Conservation (phyloP, 1,140 invertebrate genomes). For the Euura saliciscinereae region DNA sequence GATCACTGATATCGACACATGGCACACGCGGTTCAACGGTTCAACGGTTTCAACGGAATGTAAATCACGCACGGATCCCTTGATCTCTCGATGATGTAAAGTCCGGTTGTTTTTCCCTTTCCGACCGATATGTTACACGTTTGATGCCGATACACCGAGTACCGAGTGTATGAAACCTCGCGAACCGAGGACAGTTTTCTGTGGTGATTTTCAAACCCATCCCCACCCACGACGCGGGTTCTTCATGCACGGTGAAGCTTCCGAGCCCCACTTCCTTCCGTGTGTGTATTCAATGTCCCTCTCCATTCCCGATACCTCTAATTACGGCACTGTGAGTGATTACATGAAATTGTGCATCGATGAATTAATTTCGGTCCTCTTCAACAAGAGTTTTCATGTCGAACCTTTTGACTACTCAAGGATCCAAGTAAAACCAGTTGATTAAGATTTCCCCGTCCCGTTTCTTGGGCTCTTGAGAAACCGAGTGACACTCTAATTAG, state of each 20-base stretch:
- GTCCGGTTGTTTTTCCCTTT: no score
- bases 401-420: no score
- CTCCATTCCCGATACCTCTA: neutral
- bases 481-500: conserved; percentile 40
- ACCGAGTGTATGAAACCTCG: neutral
- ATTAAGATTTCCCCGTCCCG: no score
- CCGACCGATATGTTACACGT: neutral
- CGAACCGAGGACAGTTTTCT: conserved; percentile 1
- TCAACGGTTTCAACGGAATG: neutral
- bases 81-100: no score
- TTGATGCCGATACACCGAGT: conserved; percentile 1
- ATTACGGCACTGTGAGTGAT: neutral
- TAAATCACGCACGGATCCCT: no score
- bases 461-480: no score
- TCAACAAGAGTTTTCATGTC: no score
- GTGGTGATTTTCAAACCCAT: neutral
- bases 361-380: no score
- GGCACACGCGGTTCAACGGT: neutral
- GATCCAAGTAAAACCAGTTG: no score
- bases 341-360: neutral
- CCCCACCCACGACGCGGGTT: conserved; percentile 29
- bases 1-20: conserved; percentile 9
- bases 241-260: conserved; percentile 49
- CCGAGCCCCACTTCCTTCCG: conserved; percentile 57
- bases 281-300: conserved; percentile 21